Percentiles rank a stretch among this genome's conserved stretches.
Evolutionary conservation across 2,888 invertebrate species (phyloP).

Genomic region (Metopia argyrocephala): DNA sequence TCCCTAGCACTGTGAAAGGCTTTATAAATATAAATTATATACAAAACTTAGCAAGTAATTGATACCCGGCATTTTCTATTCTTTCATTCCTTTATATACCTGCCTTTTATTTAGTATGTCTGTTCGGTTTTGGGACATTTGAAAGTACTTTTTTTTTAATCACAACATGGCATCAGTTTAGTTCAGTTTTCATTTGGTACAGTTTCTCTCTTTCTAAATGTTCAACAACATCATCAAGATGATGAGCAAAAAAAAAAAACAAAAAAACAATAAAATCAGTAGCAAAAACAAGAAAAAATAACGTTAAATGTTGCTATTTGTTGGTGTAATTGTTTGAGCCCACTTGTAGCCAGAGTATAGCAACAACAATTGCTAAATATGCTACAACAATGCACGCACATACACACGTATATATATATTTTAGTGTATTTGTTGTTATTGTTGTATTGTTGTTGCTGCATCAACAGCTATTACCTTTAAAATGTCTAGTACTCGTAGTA

Average conservation of each 20-base stretch:
- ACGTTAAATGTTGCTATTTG: constrained; percentile 35
- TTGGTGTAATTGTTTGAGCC: constrained; percentile 60
- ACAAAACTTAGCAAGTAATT: too few species aligned
- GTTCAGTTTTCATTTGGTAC: constrained; percentile 57
- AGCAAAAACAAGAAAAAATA: constrained; percentile 33
- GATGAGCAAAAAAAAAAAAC: not conserved
- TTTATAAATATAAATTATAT: too few species aligned
- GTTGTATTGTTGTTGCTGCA: not conserved
- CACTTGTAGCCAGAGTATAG: constrained; percentile 48
- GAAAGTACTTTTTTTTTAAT: constrained; percentile 40
- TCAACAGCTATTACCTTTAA: constrained; percentile 54
- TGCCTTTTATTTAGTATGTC: constrained; percentile 8
- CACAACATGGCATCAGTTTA: constrained; percentile 48
- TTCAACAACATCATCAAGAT: constrained; percentile 37
- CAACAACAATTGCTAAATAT: constrained; percentile 6
- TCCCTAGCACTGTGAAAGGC: too few species aligned
- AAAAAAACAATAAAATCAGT: constrained; percentile 25
- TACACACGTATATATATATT: constrained; percentile 2
- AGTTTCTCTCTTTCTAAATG: constrained; percentile 48
- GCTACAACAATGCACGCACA: constrained; percentile 7
- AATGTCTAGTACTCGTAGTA: constrained; percentile 38
- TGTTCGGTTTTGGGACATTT: constrained; percentile 26
- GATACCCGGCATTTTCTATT: too few species aligned
- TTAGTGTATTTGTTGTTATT: not conserved
- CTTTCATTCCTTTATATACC: not conserved